Evolutionary conservation across 2,113 vertebrate species (phyloP), one percentile per base, ranked within the genome.

Genomic region (Phasianus colchicus): DNA sequence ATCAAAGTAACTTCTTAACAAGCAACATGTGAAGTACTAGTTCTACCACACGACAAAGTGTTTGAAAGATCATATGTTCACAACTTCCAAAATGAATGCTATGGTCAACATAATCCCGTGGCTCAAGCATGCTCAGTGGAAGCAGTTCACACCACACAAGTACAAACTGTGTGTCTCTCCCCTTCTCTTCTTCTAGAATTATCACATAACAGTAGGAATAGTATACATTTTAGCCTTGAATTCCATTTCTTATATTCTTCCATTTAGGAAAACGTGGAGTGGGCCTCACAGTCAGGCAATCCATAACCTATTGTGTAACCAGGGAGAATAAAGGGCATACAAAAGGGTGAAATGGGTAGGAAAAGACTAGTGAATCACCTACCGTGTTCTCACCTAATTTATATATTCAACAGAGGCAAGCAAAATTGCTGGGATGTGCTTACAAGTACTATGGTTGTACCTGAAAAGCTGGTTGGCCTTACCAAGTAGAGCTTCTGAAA

Each of bases 251-350:
- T 13, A 24, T 29, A 69, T 12, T 43, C 30, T 40, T 76, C 29
- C 24, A 89, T 42, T 42, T n/a, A 71, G 72, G 85, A 47, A 89
- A 72, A n/a, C 38, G 29, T 3, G 21, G n/a, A 21, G 27, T 14
- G 5, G 34, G 27, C 20, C 85, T 69, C 9, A 52, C 14, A 11
- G n/a, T 20, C 32, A 61, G 43, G 78, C 10, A 78, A 19, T 6
- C 0, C 0, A 11, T 57, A 38, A 12, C 21, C 40, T 54, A 25
- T 24, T 25, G 12, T 2, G 5, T 42, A 15, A 64, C 11, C 36
- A 60, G 25, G n/a, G 65, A 76, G 4, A 40, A 45, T 54, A 74
- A 74, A 45, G 27, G 45, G 4, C 36, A 45, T 20, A 63, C 3
- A 25, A 30, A 52, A 5, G 29, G 36, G 12, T 69, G 83, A 43